phyloP scores from a whole-genome alignment of 35 echinoderm and acorn worm genomes.

The Heliocidaris tuberculata region DNA sequence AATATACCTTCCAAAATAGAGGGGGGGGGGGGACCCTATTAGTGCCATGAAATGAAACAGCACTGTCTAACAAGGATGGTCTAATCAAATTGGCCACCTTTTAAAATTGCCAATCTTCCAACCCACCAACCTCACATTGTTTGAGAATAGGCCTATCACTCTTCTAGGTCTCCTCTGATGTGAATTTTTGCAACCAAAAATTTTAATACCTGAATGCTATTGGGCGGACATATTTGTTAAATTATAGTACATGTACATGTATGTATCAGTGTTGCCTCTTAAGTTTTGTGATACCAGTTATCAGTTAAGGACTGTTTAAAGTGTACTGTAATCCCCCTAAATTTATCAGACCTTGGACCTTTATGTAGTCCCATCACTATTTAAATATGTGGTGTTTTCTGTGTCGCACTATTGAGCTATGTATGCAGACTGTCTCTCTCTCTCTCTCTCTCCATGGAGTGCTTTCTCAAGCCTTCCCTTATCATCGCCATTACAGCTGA shows the following conservation, averaged over 20 bases:
- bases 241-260: too few species aligned
- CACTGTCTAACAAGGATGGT: too few species aligned
- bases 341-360: neutral
- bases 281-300: neutral
- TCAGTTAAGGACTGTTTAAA: neutral
- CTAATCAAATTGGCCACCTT: too few species aligned
- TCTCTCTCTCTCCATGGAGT: neutral
- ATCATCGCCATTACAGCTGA: slow-evolving; percentile 16
- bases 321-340: neutral
- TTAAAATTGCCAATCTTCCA: too few species aligned
- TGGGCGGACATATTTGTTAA: too few species aligned
- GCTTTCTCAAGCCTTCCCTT: neutral
- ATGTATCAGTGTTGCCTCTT: neutral
- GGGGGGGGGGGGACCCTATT: too few species aligned
- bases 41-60: too few species aligned
- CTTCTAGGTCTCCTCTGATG: too few species aligned
- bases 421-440: neutral
- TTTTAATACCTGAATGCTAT: neutral
- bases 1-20: too few species aligned
- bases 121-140: too few species aligned
- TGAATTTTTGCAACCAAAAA: neutral
- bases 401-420: neutral
- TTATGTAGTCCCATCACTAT: neutral
- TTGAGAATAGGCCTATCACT: too few species aligned
- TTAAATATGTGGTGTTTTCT: neutral